Evolutionary conservation across 2,888 invertebrate species (phyloP).

Genomic region (Lasioglossum pauxillum): DNA sequence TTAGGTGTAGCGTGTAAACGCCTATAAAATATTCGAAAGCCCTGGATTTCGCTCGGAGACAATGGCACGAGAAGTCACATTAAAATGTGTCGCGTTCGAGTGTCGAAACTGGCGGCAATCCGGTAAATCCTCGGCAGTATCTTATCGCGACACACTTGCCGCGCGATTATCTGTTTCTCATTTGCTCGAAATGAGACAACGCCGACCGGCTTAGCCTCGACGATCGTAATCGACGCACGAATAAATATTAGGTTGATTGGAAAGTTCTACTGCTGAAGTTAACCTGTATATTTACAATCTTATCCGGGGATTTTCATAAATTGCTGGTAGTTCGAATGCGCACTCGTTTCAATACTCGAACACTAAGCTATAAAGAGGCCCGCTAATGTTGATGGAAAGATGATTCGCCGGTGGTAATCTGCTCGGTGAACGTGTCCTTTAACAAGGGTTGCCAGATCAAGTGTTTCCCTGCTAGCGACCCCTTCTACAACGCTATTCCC

Average conservation of each 20-base stretch:
- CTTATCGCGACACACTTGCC: conserved; percentile 38
- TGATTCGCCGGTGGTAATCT: not conserved
- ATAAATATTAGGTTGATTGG: conserved; percentile 14
- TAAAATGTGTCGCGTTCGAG: conserved; percentile 32
- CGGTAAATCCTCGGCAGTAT: conserved; percentile 23
- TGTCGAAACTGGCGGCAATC: conserved; percentile 32
- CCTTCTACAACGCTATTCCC: too few species aligned
- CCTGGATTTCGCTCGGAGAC: not conserved
- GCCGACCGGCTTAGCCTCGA: not conserved
- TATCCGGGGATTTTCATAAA: not conserved
- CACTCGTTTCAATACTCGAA: not conserved
- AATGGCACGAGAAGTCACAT: conserved; percentile 19
- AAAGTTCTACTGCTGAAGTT: not conserved
- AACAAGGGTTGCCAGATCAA: too few species aligned
- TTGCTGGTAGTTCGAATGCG: not conserved
- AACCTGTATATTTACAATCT: not conserved
- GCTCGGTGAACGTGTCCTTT: not conserved
- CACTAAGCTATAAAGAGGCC: not conserved
- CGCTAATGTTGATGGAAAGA: not conserved
- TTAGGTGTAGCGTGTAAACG: not conserved
- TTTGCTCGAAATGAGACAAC: conserved; percentile 16
- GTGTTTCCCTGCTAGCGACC: too few species aligned
- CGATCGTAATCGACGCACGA: not conserved
- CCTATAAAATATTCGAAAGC: not conserved
- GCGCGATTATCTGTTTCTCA: conserved; percentile 21